Evolutionary conservation across 1,140 invertebrate genomes (phyloP).

Genomic region (Copidosoma floridanum): DNA sequence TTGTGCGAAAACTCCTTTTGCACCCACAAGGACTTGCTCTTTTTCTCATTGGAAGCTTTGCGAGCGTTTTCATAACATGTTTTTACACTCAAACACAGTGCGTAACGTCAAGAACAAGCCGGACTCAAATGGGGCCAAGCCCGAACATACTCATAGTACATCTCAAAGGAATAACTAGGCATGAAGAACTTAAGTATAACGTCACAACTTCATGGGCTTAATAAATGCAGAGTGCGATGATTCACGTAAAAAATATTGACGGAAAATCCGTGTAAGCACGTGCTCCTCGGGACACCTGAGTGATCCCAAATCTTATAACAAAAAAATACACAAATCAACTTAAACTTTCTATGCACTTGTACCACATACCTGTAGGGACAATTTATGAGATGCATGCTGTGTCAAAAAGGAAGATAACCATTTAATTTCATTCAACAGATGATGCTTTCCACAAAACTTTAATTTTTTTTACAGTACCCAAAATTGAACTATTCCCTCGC

Average conservation of each 20-base stretch:
- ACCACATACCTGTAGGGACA: constrained; percentile 5
- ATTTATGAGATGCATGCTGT: constrained; percentile 16
- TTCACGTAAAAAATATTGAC: constrained; percentile 12
- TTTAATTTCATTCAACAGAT: constrained; percentile 15
- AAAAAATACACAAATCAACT: constrained; percentile 20
- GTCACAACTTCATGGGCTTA: neutral
- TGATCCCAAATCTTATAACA: constrained; percentile 23
- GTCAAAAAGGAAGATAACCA: constrained; percentile 15
- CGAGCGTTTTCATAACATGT: constrained; percentile 8
- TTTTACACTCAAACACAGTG: neutral
- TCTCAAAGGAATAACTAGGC: neutral
- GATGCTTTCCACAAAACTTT: constrained; percentile 20
- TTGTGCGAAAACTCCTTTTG: constrained; percentile 27
- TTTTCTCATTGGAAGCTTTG: constrained; percentile 18
- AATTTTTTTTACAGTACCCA: constrained; percentile 14
- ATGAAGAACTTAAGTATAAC: neutral
- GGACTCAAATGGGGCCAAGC: neutral
- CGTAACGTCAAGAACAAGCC: neutral
- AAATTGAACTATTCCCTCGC: constrained; percentile 23
- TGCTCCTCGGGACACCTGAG: constrained; percentile 18
- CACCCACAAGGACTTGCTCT: neutral
- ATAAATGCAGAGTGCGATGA: constrained; percentile 25
- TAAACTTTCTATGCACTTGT: constrained; percentile 13
- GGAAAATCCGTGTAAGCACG: constrained; percentile 11
- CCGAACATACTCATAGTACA: neutral